These are phyloP conservation scores for Lordiphosa collinella DNA, from an alignment of 1,140 invertebrate genomes.

Conservation along the genomic window DNA sequence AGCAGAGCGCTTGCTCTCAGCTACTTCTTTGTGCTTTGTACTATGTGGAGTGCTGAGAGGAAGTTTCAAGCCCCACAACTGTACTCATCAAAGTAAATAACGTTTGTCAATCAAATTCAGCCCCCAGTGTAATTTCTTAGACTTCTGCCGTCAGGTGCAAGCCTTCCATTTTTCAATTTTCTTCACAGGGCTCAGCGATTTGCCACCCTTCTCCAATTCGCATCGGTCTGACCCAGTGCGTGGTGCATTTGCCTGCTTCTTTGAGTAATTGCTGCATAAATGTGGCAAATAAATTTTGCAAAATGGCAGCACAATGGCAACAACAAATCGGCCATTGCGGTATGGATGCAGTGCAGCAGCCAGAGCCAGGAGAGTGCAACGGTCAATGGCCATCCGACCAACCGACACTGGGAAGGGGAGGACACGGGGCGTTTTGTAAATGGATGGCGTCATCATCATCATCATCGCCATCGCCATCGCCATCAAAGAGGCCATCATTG, in stretches of 20 bases:
- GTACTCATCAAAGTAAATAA: too few species aligned
- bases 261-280: slow-evolving; percentile 22
- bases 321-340: not conserved
- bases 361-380: slow-evolving; percentile 30
- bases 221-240: not conserved
- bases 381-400: slow-evolving; percentile 30
- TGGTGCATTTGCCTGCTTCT: slow-evolving; percentile 6
- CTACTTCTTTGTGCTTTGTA: too few species aligned
- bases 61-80: too few species aligned
- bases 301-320: not conserved
- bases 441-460: slow-evolving; percentile 1
- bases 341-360: slow-evolving; percentile 3
- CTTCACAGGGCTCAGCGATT: too few species aligned
- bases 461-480: slow-evolving; percentile 8
- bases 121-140: too few species aligned
- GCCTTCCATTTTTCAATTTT: too few species aligned
- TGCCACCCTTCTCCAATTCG: too few species aligned
- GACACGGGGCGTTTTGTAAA: slow-evolving; percentile 5
- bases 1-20: too few species aligned
- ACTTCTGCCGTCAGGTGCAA: too few species aligned
- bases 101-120: too few species aligned
- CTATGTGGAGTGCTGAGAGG: too few species aligned
- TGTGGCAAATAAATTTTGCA: slow-evolving; percentile 19
- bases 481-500: slow-evolving; percentile 36
- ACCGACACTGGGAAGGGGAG: not conserved